phyloP scores from a whole-genome alignment of 1,140 invertebrate species.

The Portunus trituberculatus region DNA sequence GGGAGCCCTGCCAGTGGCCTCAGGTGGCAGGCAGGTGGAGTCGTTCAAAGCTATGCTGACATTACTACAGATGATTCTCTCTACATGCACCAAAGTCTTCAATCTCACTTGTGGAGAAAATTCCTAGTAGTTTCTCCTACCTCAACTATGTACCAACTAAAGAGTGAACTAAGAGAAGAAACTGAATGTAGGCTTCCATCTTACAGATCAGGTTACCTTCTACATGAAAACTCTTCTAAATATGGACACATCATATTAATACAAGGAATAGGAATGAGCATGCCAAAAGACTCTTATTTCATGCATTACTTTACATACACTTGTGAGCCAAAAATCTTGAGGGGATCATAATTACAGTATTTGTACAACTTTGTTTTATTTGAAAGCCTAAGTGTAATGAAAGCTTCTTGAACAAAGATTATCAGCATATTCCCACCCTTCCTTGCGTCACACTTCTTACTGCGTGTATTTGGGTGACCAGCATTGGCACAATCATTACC shows the following conservation, averaged over 20 bases:
- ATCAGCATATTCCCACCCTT: neutral
- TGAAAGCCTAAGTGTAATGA: neutral
- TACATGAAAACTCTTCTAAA: neutral
- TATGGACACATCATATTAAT: neutral
- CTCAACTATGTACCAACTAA: neutral
- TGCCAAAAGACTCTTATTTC: neutral
- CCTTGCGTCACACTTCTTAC: neutral
- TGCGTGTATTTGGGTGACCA: neutral
- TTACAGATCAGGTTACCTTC: neutral
- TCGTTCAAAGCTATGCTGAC: too few species aligned
- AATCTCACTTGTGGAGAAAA: neutral
- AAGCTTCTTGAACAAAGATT: neutral
- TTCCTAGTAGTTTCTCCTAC: neutral
- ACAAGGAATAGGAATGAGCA: neutral
- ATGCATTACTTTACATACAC: slow-evolving; percentile 8
- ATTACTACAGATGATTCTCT: too few species aligned
- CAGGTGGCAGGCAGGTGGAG: neutral
- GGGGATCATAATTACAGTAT: neutral
- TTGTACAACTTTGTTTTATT: neutral
- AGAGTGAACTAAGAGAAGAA: neutral
- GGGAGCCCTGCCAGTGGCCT: neutral
- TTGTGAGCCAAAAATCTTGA: neutral
- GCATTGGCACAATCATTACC: neutral
- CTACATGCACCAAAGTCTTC: too few species aligned
- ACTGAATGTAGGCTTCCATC: neutral